Evolutionary conservation across 2,797 vertebrate species (phyloP).

Genomic region (Tinamus major): DNA sequence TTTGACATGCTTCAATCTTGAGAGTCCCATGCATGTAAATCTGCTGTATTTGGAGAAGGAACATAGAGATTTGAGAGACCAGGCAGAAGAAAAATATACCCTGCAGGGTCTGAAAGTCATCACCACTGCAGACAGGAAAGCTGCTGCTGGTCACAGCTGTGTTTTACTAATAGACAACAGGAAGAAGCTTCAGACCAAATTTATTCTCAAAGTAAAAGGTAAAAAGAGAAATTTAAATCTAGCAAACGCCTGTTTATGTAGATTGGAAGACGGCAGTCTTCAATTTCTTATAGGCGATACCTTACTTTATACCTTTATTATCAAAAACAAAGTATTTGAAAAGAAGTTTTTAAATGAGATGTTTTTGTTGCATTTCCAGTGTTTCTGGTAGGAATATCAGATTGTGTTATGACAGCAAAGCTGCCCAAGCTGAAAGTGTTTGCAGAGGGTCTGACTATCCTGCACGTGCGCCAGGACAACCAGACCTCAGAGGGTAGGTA

Average conservation of each 20-base stretch:
- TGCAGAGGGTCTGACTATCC: background rate
- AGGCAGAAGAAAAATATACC: background rate
- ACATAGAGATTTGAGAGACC: background rate
- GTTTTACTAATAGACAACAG: background rate
- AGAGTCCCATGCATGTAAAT: conserved; percentile 11
- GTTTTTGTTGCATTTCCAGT: background rate
- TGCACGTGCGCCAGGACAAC: fast-evolving
- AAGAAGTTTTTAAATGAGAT: too few species aligned
- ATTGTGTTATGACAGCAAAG: background rate
- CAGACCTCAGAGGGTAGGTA: background rate
- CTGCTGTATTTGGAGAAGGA: conserved; percentile 27
- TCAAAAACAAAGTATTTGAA: background rate
- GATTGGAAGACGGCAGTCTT: background rate
- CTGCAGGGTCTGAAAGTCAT: conserved; percentile 6
- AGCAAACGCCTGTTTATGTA: background rate
- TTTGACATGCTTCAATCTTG: conserved; percentile 43
- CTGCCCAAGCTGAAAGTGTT: background rate
- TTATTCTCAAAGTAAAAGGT: conserved; percentile 55
- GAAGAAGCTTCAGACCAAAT: background rate
- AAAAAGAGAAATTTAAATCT: background rate
- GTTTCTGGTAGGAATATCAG: background rate
- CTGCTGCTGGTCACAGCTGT: background rate
- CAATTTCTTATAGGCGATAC: background rate
- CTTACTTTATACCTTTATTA: background rate
- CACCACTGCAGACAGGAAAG: background rate